phyloP scores from a whole-genome alignment of 2,888 invertebrate genomes.

The Amblyteles armatorius region DNA sequence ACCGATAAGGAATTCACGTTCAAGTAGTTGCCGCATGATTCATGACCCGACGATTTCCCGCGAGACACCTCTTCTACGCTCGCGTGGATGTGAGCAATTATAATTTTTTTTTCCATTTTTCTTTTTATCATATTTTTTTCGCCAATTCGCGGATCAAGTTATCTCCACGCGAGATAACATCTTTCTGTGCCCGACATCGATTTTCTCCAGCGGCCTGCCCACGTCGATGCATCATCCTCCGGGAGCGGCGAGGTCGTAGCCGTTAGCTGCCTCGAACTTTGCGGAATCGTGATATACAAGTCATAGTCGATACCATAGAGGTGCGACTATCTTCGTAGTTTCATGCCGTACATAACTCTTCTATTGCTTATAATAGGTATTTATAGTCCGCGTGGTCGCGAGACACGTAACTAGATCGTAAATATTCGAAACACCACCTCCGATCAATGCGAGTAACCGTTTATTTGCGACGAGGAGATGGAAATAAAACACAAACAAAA shows the following conservation, averaged over 20 bases:
- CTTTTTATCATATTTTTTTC: conserved; percentile 12
- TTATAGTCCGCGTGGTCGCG: conserved; percentile 53
- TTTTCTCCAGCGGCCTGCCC: conserved; percentile 54
- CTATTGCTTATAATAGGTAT: conserved; percentile 53
- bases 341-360: conserved; percentile 30
- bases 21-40: conserved; percentile 25
- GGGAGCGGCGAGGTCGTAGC: conserved; percentile 66
- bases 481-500: neutral
- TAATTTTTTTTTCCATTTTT: conserved; percentile 23
- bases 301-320: conserved; percentile 31
- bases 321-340: conserved; percentile 37
- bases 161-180: conserved; percentile 47
- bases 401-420: conserved; percentile 46
- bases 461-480: conserved; percentile 35
- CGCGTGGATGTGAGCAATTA: conserved; percentile 32
- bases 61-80: neutral
- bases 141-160: conserved; percentile 51
- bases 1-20: conserved; percentile 45
- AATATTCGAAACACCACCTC: conserved; percentile 48
- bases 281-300: conserved; percentile 50
- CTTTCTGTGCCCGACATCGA: conserved; percentile 49
- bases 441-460: conserved; percentile 31
- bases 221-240: conserved; percentile 65
- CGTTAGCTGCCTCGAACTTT: conserved; percentile 50
- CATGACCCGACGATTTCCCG: conserved; percentile 15